Percentiles rank a stretch among this genome's conserved stretches.
Evolutionary conservation across 1,140 invertebrate genomes (phyloP).

Genomic region (Caligus rogercresseyi): DNA sequence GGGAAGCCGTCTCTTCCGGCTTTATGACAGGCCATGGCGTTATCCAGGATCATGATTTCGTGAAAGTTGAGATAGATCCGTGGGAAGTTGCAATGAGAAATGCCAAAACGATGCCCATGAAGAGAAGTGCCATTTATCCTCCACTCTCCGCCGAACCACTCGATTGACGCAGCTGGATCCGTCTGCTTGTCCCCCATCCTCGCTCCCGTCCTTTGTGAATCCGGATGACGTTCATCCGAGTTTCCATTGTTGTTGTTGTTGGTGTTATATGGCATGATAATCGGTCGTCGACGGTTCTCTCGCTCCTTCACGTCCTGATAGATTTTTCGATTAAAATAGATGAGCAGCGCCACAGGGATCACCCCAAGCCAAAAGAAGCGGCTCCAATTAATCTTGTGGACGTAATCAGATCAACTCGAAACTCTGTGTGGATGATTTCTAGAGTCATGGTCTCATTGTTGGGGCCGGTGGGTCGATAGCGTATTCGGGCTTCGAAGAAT

Average conservation of each 20-base stretch:
- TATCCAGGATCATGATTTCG: slow-evolving; percentile 12
- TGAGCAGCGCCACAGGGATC: slow-evolving; percentile 4
- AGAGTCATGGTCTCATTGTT: slow-evolving; percentile 4
- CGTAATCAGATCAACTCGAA: slow-evolving; percentile 4
- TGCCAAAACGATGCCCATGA: slow-evolving; percentile 7
- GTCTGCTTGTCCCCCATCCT: neutral
- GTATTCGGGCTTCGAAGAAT: slow-evolving; percentile 4
- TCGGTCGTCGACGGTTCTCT: neutral
- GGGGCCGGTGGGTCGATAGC: neutral
- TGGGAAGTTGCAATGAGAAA: slow-evolving; percentile 11
- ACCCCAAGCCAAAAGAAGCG: neutral
- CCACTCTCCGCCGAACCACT: neutral
- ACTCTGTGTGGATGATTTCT: slow-evolving; percentile 1
- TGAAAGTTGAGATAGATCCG: slow-evolving; percentile 14
- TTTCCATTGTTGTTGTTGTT: neutral
- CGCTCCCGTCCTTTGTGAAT: neutral
- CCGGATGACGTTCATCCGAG: neutral
- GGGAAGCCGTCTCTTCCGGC: slow-evolving; percentile 3
- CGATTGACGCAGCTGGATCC: neutral
- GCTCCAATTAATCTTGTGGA: slow-evolving; percentile 5
- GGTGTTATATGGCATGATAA: neutral
- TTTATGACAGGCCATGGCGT: slow-evolving; percentile 9
- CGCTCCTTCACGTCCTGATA: slow-evolving; percentile 9
- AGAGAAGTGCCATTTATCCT: slow-evolving; percentile 14
- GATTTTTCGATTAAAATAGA: slow-evolving; percentile 6